Evolutionary conservation across 2,797 vertebrate genomes (phyloP).

Genomic region (Helarctos malayanus): DNA sequence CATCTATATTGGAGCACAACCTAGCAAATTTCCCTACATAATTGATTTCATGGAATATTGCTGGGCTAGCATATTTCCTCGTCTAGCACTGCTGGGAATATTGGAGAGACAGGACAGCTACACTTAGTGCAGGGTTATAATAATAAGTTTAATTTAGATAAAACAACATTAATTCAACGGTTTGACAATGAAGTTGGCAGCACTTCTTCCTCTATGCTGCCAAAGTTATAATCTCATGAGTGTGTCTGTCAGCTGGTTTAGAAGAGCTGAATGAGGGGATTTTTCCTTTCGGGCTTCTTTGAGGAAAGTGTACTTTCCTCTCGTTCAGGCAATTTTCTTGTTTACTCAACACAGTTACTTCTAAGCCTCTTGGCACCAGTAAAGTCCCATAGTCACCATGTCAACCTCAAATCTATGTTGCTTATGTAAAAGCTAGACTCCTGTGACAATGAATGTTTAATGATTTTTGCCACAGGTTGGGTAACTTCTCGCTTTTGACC

Average conservation of each 20-base stretch:
- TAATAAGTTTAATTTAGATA: constrained; percentile 74
- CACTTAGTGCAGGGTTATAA: neutral
- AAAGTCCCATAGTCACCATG: neutral
- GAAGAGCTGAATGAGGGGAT: neutral
- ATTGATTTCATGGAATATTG: constrained; percentile 58
- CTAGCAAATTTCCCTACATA: constrained; percentile 50
- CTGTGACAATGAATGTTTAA: neutral
- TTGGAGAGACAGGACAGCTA: neutral
- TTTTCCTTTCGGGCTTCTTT: constrained; percentile 4
- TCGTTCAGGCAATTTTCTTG: neutral
- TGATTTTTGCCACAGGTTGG: neutral
- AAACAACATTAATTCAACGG: constrained; percentile 62
- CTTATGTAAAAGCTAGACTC: neutral
- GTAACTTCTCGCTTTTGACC: neutral
- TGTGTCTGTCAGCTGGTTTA: neutral
- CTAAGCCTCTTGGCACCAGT: neutral
- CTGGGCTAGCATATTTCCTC: neutral
- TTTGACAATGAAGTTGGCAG: constrained; percentile 55
- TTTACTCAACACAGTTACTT: constrained; percentile 5
- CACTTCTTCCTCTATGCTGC: neutral
- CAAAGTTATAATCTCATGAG: neutral
- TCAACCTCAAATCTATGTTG: neutral
- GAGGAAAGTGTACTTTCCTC: neutral
- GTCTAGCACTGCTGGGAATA: constrained; percentile 3
- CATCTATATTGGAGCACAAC: neutral